Conservation (phyloP, 2,113 vertebrate genomes). For the Riparia riparia region DNA sequence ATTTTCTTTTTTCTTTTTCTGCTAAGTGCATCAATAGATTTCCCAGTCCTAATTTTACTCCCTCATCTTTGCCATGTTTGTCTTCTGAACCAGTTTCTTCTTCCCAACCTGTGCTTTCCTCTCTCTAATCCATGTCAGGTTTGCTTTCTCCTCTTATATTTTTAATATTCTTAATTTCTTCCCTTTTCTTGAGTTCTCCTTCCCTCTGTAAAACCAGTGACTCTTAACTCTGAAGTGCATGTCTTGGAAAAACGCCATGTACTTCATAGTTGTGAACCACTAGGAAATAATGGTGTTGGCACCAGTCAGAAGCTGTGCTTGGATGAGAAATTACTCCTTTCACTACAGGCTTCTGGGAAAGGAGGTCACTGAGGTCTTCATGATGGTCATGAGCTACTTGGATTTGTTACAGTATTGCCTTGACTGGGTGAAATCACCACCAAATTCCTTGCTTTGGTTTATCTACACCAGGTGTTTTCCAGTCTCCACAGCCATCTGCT, state of each 20-base stretch:
- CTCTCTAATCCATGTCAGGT: background rate
- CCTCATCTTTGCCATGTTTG: background rate
- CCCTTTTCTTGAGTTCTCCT: background rate
- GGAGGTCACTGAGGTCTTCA: background rate
- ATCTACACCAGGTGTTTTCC: background rate
- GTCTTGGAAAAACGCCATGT: background rate
- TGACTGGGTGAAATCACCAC: background rate
- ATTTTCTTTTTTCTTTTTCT: conserved; percentile 7
- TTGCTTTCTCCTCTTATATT: background rate
- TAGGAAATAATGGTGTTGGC: background rate
- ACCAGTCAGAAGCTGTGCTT: background rate
- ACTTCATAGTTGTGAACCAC: background rate
- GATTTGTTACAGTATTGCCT: background rate
- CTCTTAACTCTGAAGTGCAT: background rate
- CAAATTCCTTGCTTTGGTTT: background rate
- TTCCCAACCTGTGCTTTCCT: background rate
- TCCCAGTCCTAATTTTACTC: background rate
- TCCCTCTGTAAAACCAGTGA: background rate
- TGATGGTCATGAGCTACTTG: background rate
- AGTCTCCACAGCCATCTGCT: background rate
- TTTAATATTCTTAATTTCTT: background rate
- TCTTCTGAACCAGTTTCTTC: background rate
- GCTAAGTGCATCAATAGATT: background rate
- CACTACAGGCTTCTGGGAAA: background rate
- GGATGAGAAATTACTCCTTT: background rate